phyloP scores from a whole-genome alignment of 2,888 invertebrate species.

The Agriotes lineatus region DNA sequence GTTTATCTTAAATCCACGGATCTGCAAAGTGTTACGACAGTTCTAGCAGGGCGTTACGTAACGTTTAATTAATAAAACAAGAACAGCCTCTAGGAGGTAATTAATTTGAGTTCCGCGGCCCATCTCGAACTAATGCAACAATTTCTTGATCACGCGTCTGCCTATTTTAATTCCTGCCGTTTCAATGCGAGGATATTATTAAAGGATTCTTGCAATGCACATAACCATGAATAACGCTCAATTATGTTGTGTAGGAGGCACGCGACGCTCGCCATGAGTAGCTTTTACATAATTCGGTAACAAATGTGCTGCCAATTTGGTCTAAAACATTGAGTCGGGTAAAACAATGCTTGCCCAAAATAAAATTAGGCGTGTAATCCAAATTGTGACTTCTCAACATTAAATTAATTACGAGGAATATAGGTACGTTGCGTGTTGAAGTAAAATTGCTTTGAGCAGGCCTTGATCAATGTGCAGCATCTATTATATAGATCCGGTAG shows the following conservation, averaged over 20 bases:
- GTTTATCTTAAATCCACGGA: no score
- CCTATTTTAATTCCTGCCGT: slow-evolving; percentile 16
- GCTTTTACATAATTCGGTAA: background rate
- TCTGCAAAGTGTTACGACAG: background rate
- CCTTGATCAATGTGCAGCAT: no score
- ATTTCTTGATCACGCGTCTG: slow-evolving; percentile 18
- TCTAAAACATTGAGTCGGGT: background rate
- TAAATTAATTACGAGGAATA: no score
- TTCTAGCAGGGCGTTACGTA: background rate
- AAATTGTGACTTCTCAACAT: no score
- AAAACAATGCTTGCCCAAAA: background rate
- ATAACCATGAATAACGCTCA: slow-evolving; percentile 11
- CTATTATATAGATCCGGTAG: no score
- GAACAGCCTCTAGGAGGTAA: background rate
- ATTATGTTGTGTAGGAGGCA: background rate
- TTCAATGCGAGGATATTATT: slow-evolving; percentile 23
- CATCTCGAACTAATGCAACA: slow-evolving; percentile 7
- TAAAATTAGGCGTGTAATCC: no score
- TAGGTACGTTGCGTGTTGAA: no score
- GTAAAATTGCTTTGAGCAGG: no score
- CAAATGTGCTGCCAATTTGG: background rate
- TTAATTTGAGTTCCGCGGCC: slow-evolving; percentile 7
- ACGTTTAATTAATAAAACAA: slow-evolving; percentile 6
- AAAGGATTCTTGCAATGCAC: slow-evolving; percentile 9
- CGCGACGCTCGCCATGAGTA: background rate